phyloP scores from a whole-genome alignment of 35 echinoderm and acorn worm species.

The Strongylocentrotus purpuratus region DNA sequence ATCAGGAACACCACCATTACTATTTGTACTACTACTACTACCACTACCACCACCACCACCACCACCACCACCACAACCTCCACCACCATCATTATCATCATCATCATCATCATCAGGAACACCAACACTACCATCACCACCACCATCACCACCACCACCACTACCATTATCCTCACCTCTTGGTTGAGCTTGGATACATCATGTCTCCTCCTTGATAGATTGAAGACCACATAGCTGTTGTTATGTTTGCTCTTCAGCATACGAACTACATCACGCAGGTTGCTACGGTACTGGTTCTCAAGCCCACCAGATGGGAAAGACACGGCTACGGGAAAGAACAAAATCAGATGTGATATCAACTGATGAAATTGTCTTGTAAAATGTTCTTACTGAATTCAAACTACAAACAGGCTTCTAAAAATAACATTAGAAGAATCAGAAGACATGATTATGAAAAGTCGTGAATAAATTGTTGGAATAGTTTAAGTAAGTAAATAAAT shows the following conservation, averaged over 20 bases:
- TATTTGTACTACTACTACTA: not conserved
- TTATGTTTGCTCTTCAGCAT: slow-evolving; percentile 93
- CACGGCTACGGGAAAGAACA: slow-evolving; percentile 71
- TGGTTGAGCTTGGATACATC: slow-evolving; percentile 90
- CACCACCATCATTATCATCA: not conserved
- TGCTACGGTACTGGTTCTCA: slow-evolving; percentile 89
- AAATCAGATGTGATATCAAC: not conserved
- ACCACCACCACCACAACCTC: not conserved
- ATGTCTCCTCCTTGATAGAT: slow-evolving; percentile 83
- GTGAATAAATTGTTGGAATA: too few relatives aligned
- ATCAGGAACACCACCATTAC: not conserved
- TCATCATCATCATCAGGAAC: not conserved
- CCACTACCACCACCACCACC: not conserved
- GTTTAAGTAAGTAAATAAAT: too few relatives aligned
- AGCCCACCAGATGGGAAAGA: slow-evolving; percentile 91
- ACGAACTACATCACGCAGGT: slow-evolving; percentile 86
- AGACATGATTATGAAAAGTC: too few relatives aligned
- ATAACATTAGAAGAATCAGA: too few relatives aligned
- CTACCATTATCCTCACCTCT: slow-evolving; percentile 63
- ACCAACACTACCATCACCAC: not conserved
- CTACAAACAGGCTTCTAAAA: too few relatives aligned
- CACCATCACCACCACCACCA: not conserved
- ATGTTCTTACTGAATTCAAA: too few relatives aligned
- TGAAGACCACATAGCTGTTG: slow-evolving; percentile 92
- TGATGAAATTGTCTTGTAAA: too few relatives aligned